Evolutionary conservation across 2,888 invertebrate species (phyloP), one percentile per base, ranked within the genome.

Genomic region (Tipula lateralis): DNA sequence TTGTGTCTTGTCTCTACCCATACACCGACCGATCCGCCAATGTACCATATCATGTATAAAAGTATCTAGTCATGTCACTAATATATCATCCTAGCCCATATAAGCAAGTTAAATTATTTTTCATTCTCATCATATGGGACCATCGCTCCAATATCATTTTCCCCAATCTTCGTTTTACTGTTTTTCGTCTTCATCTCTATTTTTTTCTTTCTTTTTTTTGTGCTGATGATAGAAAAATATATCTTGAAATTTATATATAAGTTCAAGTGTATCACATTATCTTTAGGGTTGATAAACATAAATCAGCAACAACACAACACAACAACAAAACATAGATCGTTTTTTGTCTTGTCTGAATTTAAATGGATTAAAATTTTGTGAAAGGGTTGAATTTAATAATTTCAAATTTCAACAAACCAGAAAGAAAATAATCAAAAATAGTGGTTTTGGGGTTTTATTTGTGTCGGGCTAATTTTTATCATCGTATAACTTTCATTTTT

Each of bases 201-300:
- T 66, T 24, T 24, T 66, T 24, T 66, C 24, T 66, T 66, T 66
- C 4, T n/a, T 13, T 39, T 39, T 32, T 32, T 32, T 32, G 32
- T 66, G 66, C 66, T 66, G 66, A 66, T 66, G 66, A 66, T 24
- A 66, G 66, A 66, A 66, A 66, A 66, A 66, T 66, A 66, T 66
- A 66, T 66, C 24, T 66, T 2, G 9, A 66, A 66, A 66, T 66
- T 66, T 66, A 66, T 66, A 66, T 66, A 66, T 66, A 66, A 66
- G 66, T 66, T 66, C 66, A 66, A 66, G 24, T 66, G 66, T 66
- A 66, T 66, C 66, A 66, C 66, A 66, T 66, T 66, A 66, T 66
- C 66, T 66, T 66, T 66, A 66, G 66, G 66, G 66, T 66, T 66
- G 66, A 66, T 66, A 66, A 66, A 66, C 66, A 66, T 66, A 66